These are phyloP conservation scores for Sebastolobus alascanus DNA, from an alignment of 2,797 vertebrate species.

Conservation along the genomic window DNA sequence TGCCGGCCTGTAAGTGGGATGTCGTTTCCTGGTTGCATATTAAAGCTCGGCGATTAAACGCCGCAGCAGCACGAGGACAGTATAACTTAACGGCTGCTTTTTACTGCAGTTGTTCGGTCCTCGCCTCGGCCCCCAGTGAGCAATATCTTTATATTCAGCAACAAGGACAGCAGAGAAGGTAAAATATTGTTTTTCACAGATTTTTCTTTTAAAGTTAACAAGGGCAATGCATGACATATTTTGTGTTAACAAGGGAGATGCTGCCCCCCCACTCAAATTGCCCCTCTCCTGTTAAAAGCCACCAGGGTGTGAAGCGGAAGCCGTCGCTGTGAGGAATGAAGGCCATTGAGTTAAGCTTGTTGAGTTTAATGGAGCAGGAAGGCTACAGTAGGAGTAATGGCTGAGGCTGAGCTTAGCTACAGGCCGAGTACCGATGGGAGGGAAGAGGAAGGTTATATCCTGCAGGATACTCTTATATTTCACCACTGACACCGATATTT, in stretches of 20 bases:
- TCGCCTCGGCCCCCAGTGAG: constrained; percentile 53
- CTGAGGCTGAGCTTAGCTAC: constrained; percentile 68
- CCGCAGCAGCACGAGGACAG: constrained; percentile 74
- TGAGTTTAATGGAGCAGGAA: constrained; percentile 83
- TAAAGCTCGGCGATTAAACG: constrained; percentile 76
- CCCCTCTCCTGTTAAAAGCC: constrained; percentile 74
- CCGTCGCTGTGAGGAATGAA: constrained; percentile 77
- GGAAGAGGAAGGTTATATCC: constrained; percentile 52
- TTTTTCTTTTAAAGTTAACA: constrained; percentile 79
- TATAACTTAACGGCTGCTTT: constrained; percentile 81
- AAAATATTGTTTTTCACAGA: constrained; percentile 73
- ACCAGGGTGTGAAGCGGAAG: constrained; percentile 75
- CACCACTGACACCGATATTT: constrained; percentile 9
- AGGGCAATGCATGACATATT: constrained; percentile 75
- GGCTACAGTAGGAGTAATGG: constrained; percentile 77
- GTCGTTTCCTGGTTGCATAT: constrained; percentile 58
- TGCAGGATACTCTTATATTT: constrained; percentile 39
- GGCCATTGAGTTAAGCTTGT: constrained; percentile 80
- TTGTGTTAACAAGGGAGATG: constrained; percentile 78
- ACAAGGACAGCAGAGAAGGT: constrained; percentile 46
- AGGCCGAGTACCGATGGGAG: constrained; percentile 62
- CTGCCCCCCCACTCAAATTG: constrained; percentile 60
- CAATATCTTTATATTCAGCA: constrained; percentile 71
- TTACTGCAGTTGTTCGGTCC: constrained; percentile 73
- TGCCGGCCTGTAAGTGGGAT: constrained; percentile 54